Evolutionary conservation across 2,888 invertebrate genomes (phyloP), one percentile per base, ranked within the genome.

Genomic region (Amphiduros pacificus): DNA sequence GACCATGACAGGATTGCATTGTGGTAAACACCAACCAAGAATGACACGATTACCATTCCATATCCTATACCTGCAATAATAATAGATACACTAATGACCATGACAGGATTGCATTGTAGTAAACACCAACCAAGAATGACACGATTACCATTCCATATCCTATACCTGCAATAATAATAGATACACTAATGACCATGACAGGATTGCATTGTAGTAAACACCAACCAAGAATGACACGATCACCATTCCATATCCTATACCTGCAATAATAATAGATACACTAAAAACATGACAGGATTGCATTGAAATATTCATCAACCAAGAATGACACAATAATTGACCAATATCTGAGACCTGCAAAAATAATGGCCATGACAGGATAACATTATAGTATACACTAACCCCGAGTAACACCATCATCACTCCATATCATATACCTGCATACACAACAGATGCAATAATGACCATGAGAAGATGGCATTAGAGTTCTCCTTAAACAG

Each of bases 181-280:
- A 62, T 75, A 77, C 65, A 72, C 75, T 5, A 78, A 36, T 28
- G 72, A 67, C 77, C 77, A 79, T 26, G 74, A 69, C 1, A 70
- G 67, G 36, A 73, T 65, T 6, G 73, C 73, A 55, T 67, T 73
- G 48, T 73, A 67, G 59, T 74, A 74, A 24, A 70, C 60, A 40
- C 62, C 62, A 36, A 68, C 49, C 58, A 70, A 61, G 36, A 60
- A 57, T 5, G 64, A 64, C 20, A 64, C 61, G 17, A 71, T 55
- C 31, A 70, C 57, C 51, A 64, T 68, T 27, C 66, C 69, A 52
- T 71, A 71, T 4, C 70, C 71, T 9, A 74, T 55, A 90, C 91
- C 91, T 87, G 64, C 0, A 61, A 60, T 26, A 17, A 2, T n/a
- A n/a, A n/a, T n/a, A n/a, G n/a, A n/a, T n/a, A n/a, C n/a, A n/a